Evolutionary conservation across 2,797 vertebrate genomes (phyloP).

Genomic region (Chloroceryle amazona): DNA sequence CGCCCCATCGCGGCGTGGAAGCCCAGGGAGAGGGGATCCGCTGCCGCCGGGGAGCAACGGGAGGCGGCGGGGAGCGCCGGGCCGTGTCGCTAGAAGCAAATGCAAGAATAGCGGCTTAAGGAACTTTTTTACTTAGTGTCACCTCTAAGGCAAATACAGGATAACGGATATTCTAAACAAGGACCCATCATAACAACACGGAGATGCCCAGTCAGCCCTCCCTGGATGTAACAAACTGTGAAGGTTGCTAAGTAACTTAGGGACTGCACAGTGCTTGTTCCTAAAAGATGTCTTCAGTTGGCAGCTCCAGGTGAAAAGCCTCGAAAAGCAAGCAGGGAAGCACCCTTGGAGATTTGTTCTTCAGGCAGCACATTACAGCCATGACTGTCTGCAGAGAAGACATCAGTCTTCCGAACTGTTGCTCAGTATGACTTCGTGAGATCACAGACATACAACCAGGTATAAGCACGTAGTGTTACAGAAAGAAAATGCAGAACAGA

Average conservation of each 20-base stretch:
- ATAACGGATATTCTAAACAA: neutral
- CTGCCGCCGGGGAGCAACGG: too few species aligned
- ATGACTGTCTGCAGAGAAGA: too few species aligned
- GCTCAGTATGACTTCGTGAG: neutral
- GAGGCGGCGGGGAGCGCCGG: neutral
- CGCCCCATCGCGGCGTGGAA: neutral
- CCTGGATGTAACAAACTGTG: neutral
- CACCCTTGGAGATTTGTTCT: neutral
- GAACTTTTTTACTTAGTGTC: neutral
- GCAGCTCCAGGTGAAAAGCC: neutral
- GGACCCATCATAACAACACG: neutral
- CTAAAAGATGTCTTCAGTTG: neutral
- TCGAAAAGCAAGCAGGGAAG: neutral
- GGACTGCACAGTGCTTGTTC: neutral
- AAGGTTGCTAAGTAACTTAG: neutral
- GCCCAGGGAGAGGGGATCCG: too few species aligned
- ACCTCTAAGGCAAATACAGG: neutral
- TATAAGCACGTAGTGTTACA: rapidly evolving
- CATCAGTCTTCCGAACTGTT: neutral
- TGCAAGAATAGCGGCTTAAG: neutral
- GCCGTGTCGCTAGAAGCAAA: neutral
- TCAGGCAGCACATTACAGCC: neutral
- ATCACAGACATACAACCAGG: neutral
- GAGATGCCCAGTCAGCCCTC: neutral
- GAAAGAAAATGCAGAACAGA: neutral